Conservation (phyloP, 2,888 invertebrate species). For the Polylopha cassiicola region DNA sequence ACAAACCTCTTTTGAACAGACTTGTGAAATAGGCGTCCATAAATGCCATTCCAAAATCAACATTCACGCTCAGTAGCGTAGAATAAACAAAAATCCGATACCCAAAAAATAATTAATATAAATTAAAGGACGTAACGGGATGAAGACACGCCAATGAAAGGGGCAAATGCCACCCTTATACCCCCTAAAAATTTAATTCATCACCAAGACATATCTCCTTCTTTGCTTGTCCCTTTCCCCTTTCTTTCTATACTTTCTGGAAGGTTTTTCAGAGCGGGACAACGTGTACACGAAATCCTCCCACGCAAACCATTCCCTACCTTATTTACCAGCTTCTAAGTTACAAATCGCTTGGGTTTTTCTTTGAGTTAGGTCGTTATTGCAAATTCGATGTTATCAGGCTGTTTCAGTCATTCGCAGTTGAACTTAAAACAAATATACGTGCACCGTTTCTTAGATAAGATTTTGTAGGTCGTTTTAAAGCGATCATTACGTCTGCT, state of each 20-base stretch:
- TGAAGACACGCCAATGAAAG: constrained; percentile 68
- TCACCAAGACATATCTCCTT: constrained; percentile 74
- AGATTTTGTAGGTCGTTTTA: constrained; percentile 67
- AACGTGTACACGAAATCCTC: constrained; percentile 41
- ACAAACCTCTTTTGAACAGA: too few relatives aligned
- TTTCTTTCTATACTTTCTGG: constrained; percentile 76
- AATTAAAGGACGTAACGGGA: constrained; percentile 68
- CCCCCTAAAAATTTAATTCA: constrained; percentile 78
- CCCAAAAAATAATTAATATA: constrained; percentile 61
- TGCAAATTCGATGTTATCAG: constrained; percentile 45
- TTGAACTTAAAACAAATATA: constrained; percentile 76
- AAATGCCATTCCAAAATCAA: too few relatives aligned
- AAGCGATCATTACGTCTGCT: constrained; percentile 34
- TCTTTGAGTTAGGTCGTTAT: constrained; percentile 33
- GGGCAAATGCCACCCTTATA: constrained; percentile 55
- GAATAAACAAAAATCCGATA: constrained; percentile 10
- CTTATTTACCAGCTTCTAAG: rapidly evolving
- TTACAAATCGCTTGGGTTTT: constrained; percentile 22
- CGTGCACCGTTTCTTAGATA: constrained; percentile 60
- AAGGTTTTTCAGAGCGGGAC: constrained; percentile 66
- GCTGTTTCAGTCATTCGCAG: constrained; percentile 71
- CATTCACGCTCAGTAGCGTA: not conserved
- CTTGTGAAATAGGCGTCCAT: too few relatives aligned
- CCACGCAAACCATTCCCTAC: constrained; percentile 27
- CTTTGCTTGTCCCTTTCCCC: constrained; percentile 61